Conservation (phyloP, 2,797 vertebrate genomes). For the Florisuga fusca region DNA sequence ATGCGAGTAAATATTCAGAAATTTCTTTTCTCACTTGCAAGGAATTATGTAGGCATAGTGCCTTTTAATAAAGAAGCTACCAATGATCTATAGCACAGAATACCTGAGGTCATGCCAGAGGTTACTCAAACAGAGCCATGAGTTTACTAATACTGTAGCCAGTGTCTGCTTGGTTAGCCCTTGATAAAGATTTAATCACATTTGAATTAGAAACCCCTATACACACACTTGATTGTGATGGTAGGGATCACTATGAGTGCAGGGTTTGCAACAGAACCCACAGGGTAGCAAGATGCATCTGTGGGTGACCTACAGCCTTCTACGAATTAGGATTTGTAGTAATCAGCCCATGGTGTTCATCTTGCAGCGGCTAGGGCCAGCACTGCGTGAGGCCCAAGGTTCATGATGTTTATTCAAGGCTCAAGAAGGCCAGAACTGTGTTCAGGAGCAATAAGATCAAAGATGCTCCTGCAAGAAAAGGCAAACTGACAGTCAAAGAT, state of each 20-base stretch:
- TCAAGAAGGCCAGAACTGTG: background rate
- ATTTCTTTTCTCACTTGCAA: background rate
- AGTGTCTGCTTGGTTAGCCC: background rate
- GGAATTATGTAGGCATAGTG: background rate
- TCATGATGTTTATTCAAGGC: accelerated
- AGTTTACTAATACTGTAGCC: background rate
- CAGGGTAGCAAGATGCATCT: accelerated
- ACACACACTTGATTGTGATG: accelerated
- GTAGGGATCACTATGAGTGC: background rate
- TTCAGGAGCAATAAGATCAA: background rate
- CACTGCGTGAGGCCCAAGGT: background rate
- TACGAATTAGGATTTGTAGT: background rate
- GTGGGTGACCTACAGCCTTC: background rate
- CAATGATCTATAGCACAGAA: background rate
- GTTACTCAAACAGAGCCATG: background rate
- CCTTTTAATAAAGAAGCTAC: background rate
- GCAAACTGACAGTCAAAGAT: background rate
- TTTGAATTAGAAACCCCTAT: background rate
- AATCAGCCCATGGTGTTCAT: background rate
- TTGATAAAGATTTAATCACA: background rate
- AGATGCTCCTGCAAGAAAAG: background rate
- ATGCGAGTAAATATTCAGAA: background rate
- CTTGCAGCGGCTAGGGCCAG: background rate
- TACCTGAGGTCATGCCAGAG: background rate
- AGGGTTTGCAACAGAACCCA: background rate